phyloP scores from a whole-genome alignment of 2,797 vertebrate species.

The Poeciliopsis gracilis region DNA sequence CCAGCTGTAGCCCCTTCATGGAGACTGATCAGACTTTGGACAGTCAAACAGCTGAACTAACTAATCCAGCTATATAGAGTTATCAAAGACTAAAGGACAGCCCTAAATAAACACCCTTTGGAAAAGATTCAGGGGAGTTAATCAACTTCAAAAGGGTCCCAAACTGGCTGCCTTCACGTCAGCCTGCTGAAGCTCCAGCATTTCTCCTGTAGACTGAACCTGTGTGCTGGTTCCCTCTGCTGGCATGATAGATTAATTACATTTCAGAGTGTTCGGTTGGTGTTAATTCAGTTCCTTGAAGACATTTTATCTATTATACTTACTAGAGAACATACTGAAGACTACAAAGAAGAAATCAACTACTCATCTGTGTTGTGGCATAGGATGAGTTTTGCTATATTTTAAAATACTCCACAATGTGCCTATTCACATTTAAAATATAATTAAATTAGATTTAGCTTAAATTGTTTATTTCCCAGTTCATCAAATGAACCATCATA shows the following conservation, averaged over 20 bases:
- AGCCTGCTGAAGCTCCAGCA: slow-evolving; percentile 26
- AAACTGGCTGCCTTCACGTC: slow-evolving; percentile 12
- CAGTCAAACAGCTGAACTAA: slow-evolving; percentile 30
- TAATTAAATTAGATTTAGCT: background rate
- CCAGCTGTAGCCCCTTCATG: slow-evolving; percentile 55
- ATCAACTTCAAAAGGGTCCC: slow-evolving; percentile 26
- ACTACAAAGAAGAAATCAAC: slow-evolving; percentile 26
- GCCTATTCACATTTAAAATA: slow-evolving; percentile 5
- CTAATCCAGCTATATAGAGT: slow-evolving; percentile 38
- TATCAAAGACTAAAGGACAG: slow-evolving; percentile 23
- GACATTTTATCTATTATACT: background rate
- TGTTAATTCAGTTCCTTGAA: slow-evolving; percentile 3
- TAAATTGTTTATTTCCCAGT: slow-evolving; percentile 6
- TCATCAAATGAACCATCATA: slow-evolving; percentile 3
- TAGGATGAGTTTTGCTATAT: slow-evolving; percentile 2
- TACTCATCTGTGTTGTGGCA: slow-evolving; percentile 2
- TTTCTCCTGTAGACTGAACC: slow-evolving; percentile 13
- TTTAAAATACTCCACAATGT: background rate
- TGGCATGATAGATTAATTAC: slow-evolving; percentile 49
- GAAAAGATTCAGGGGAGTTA: slow-evolving; percentile 30
- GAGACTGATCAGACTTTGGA: slow-evolving; percentile 29
- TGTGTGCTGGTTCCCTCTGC: slow-evolving; percentile 62
- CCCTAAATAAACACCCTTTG: slow-evolving; percentile 26
- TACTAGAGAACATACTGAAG: slow-evolving; percentile 17
- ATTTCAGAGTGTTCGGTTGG: background rate